Conservation (phyloP, 1,140 invertebrate species). For the Sycophaga agraensis region DNA sequence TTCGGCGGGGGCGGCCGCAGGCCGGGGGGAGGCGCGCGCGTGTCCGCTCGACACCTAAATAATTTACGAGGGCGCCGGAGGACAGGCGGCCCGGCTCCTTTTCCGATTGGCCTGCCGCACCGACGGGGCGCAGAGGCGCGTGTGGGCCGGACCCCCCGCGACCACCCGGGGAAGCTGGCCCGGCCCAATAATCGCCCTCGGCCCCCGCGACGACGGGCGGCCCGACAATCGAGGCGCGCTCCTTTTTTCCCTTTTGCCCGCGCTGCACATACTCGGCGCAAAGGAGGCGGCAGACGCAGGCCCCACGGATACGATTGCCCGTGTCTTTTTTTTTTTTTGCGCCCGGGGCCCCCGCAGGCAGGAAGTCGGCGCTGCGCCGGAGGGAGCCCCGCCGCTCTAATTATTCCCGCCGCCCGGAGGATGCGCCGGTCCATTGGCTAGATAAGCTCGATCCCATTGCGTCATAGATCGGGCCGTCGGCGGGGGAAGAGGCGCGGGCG, state of each 20-base stretch:
- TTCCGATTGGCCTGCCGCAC: too few species aligned
- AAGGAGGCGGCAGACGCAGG: too few species aligned
- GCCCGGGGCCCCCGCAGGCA: conserved; percentile 35
- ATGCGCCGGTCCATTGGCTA: conserved; percentile 39
- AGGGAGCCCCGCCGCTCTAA: too few species aligned
- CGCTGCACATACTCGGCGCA: too few species aligned
- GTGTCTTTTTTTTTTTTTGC: conserved; percentile 37
- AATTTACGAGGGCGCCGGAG: conserved; percentile 35
- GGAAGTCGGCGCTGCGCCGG: conserved; percentile 17
- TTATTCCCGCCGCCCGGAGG: conserved; percentile 21
- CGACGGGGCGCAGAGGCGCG: too few species aligned
- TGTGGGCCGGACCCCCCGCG: too few species aligned
- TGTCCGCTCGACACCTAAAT: conserved; percentile 32
- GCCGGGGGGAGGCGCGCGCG: conserved; percentile 26
- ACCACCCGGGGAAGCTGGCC: too few species aligned
- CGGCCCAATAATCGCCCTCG: too few species aligned
- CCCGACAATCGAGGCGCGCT: too few species aligned
- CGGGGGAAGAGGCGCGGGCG: neutral
- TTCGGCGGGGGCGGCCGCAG: conserved; percentile 28
- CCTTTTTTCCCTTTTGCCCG: too few species aligned
- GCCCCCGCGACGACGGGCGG: too few species aligned
- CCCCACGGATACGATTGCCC: neutral
- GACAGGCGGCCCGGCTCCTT: neutral
- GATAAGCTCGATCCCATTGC: conserved; percentile 39
- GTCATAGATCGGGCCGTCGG: conserved; percentile 28